Base-by-base conservation (phyloP, 1,140 invertebrate species). In the Episyrphus balteatus region DNA sequence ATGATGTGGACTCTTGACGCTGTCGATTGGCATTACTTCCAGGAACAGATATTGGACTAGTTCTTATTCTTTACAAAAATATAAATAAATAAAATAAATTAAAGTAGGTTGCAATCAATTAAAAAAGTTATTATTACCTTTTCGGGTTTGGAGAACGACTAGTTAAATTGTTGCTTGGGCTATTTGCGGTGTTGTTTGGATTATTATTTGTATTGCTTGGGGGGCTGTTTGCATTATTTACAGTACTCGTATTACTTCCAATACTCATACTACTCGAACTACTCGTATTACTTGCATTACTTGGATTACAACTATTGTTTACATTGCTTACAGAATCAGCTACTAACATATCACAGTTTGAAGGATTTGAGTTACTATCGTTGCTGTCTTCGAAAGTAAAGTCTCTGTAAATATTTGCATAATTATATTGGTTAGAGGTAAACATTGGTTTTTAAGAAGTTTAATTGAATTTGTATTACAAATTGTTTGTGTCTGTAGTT, bases 21-120 rank as follows among this genome's bases (percentile, higher is more conserved):
- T 77, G 64, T 52, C 79, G 76, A 14, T 77, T 70, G 8, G 55
- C 51, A 54, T 52, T 64, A 32, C 74, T 47, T 15, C 61, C 55
- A 26, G 64, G 75, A 42, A 80, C 77, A 8, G 77, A 73, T 10
- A 79, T 75, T n/a, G 77, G 77, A 52, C 77, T 79, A 19, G 76
- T 79, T 47, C 72, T 62, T 46, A 70, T 75, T 18, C 61, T 63
- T 11, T 49, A 39, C 0, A 18, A 0, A 21, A 41, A 12, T 41
- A 30, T 32, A 62, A 52, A 44, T 62, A 56, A 8, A 66, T 42
- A 12, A 63, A 60, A n/a, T 67, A 68, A 8, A 65, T 58, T 19
- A 65, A 67, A 17, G 62, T 60, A 47, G 66, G 57, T 37, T 46
- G 54, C 19, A 37, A 40, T 14, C 39, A 12, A 31, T 44, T 9